These are phyloP conservation scores for Halichondria panicea DNA, from an alignment of 37 sponge, comb jelly and placozoan genomes.

Conservation along the genomic window DNA sequence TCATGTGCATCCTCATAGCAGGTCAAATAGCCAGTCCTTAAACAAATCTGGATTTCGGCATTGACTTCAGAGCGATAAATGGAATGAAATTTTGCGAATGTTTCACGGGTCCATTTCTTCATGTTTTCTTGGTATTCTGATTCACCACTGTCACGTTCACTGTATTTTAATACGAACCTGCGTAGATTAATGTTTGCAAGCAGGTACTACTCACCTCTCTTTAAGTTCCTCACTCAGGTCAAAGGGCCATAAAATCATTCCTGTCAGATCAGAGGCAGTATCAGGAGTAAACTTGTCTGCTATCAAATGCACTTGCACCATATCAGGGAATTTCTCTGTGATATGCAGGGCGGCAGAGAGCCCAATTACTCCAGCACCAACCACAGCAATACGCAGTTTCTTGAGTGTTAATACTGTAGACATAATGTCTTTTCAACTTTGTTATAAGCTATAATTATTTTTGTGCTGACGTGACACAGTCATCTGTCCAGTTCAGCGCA, in stretches of 20 bases:
- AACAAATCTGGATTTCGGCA: conserved; percentile 4
- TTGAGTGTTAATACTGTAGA: no score
- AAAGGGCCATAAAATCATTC: conserved; percentile 26
- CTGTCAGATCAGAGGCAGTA: conserved; percentile 42
- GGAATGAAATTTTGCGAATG: conserved; percentile 15
- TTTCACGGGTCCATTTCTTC: conserved; percentile 11
- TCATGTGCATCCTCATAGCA: neutral
- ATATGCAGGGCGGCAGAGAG: conserved; percentile 24
- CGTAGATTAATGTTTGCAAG: neutral
- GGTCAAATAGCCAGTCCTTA: conserved; percentile 7
- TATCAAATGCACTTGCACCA: conserved; percentile 1
- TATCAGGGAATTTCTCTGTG: neutral
- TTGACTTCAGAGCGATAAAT: conserved; percentile 10
- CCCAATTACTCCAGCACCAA: conserved; percentile 59
- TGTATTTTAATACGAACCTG: neutral
- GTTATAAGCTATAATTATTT: no score
- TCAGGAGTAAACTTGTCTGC: conserved; percentile 42
- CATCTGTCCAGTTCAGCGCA: no score
- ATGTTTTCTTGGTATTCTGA: neutral
- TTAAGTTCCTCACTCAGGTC: neutral
- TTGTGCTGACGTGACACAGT: no score
- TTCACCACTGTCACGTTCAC: neutral
- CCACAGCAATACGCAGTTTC: conserved; percentile 24
- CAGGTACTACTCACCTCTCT: neutral
- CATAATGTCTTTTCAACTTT: neutral